phyloP scores from a whole-genome alignment of 2,113 vertebrate species.

The Syrmaticus mikado region DNA sequence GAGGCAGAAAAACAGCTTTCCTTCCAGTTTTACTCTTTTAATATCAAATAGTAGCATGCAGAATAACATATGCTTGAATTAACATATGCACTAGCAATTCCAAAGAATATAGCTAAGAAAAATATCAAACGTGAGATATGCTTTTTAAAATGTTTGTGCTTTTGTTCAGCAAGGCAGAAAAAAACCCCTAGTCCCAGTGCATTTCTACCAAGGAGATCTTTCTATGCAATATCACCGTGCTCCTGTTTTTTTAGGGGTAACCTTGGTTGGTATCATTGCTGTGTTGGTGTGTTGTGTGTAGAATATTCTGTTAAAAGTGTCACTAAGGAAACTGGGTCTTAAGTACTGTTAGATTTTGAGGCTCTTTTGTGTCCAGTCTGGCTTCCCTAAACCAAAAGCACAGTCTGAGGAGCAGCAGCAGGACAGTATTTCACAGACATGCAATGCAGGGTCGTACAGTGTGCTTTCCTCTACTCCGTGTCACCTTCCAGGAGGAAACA shows the following conservation, averaged over 20 bases:
- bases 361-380: background rate
- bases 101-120: slow-evolving; percentile 59
- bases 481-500: background rate
- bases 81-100: slow-evolving; percentile 44
- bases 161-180: slow-evolving; percentile 29
- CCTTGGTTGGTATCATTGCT: background rate
- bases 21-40: background rate
- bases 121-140: background rate
- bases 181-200: background rate
- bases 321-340: slow-evolving; percentile 6
- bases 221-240: slow-evolving; percentile 69
- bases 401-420: background rate
- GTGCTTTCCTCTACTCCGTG: background rate
- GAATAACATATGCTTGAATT: slow-evolving; percentile 41
- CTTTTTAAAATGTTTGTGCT: background rate
- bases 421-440: background rate
- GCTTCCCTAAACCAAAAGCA: background rate
- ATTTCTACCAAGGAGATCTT: slow-evolving; percentile 55
- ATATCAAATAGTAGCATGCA: slow-evolving; percentile 16
- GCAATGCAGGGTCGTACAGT: fast-evolving
- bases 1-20: background rate
- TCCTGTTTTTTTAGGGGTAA: slow-evolving; percentile 1
- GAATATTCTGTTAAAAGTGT: background rate
- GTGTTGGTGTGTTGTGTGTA: background rate
- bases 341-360: background rate